Percentiles rank a stretch among this genome's conserved stretches.
Conservation (phyloP, 1,140 invertebrate genomes). For the Drosophila murphyi region DNA sequence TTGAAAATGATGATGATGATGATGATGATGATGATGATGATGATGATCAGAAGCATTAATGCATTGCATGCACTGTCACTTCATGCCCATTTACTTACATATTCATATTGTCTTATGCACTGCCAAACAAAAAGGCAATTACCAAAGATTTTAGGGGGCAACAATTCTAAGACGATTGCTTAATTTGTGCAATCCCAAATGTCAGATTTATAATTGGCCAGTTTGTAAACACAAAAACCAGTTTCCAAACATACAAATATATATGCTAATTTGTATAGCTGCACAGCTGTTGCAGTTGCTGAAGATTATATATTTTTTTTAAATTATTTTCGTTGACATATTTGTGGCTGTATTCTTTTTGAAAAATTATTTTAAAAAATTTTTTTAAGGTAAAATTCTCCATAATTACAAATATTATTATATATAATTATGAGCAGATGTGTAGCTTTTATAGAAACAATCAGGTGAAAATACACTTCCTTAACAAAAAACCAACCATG, state of each 20-base stretch:
- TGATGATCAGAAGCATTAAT: conserved; percentile 9
- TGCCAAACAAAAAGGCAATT: conserved; percentile 21
- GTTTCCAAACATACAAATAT: neutral
- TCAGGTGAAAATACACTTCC: too few species aligned
- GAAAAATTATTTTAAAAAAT: too few species aligned
- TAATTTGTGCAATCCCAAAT: neutral
- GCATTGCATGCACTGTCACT: neutral
- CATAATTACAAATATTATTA: too few species aligned
- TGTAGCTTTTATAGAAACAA: too few species aligned
- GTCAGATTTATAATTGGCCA: conserved; percentile 1
- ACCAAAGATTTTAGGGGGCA: conserved; percentile 15
- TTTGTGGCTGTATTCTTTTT: too few species aligned
- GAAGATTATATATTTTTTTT: neutral
- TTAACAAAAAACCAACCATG: too few species aligned
- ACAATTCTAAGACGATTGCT: conserved; percentile 9
- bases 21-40: conserved; percentile 2
- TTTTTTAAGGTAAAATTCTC: too few species aligned
- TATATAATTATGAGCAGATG: too few species aligned
- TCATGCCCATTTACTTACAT: too few species aligned
- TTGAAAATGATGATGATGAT: conserved; percentile 7
- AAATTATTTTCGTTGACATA: neutral
- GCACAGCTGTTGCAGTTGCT: neutral
- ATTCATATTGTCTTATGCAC: neutral
- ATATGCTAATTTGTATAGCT: neutral
- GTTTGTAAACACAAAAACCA: neutral